Base-by-base conservation (phyloP, 1,140 invertebrate genomes). In the Zaprionus capensis region DNA sequence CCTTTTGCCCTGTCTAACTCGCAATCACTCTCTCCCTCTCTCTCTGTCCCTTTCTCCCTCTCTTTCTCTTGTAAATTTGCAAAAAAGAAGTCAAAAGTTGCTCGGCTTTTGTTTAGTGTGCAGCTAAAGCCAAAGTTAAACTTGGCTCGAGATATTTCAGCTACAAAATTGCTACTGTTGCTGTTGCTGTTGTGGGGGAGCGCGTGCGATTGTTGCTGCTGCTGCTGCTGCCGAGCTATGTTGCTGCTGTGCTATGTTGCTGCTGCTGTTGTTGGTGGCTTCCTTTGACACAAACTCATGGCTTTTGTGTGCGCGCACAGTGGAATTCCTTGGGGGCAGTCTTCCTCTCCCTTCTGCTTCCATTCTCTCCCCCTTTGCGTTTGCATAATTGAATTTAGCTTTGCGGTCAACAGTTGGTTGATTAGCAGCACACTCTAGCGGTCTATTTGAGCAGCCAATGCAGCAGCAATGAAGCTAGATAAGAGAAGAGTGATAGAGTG, bases 321-420 rank as follows among this genome's bases (percentile, higher is more conserved):
- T 51, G 63, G 22, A 56, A 28, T 28, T 49, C 31, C 71, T 72
- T 57, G 20, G 63, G 56, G 65, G 14, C 20, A 4, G 9, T 11
- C 0, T 2, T 15, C 1, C 9, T 1, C 9, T 14, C 3, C 3
- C 46, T 22, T 1, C 28, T 31, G 28, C 7, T 9, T 9, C 56
- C 6, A 38, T 22, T 20, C 51, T 38, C 38, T 44, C n/a, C n/a
- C 31, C 34, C 41, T 55, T 41, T 63, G 70, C 26, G 67, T 59
- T 71, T 59, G 67, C 68, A 71, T 76, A 76, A 76, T 64, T 76
- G 68, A 71, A 71, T 58, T 41, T 26, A 68, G 34, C 38, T 38
- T 11, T 61, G 64, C 31, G 64, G 64, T 56, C 41, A 59, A 71
- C 64, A 67, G 71, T 46, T 67, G 56, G 38, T 68, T 73, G 71